phyloP scores from a whole-genome alignment of 2,113 vertebrate genomes.

The Malurus melanocephalus region DNA sequence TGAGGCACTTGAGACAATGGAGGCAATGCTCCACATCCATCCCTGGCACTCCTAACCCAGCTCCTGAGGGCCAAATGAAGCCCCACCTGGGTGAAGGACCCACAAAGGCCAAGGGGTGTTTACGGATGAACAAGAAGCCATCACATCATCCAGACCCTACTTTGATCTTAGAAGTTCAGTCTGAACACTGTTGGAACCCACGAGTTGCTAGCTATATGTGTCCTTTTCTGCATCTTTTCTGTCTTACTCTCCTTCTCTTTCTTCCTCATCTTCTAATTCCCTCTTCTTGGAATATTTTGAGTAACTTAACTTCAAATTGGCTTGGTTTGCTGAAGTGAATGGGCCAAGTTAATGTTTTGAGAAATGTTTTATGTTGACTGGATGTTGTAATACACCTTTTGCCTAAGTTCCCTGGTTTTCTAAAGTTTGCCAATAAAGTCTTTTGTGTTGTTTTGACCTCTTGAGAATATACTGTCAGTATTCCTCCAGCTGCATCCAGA shows the following conservation, averaged over 20 bases:
- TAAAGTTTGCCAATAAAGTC: too few relatives aligned
- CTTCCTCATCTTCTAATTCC: not conserved
- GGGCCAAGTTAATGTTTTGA: too few relatives aligned
- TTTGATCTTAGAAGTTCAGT: not conserved
- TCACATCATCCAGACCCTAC: not conserved
- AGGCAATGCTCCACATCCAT: not conserved
- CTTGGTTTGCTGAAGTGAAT: too few relatives aligned
- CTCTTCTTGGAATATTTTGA: not conserved
- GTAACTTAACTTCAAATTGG: too few relatives aligned
- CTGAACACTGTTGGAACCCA: not conserved
- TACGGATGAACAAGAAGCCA: not conserved
- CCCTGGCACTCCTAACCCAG: not conserved
- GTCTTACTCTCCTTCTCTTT: not conserved
- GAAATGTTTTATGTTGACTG: too few relatives aligned
- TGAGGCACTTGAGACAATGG: not conserved
- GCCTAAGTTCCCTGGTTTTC: too few relatives aligned
- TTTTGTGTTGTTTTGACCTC: too few relatives aligned
- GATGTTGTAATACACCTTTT: too few relatives aligned
- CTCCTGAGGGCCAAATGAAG: not conserved
- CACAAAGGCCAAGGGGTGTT: not conserved
- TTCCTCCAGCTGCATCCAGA: not conserved
- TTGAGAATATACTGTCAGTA: too few relatives aligned
- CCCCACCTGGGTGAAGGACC: too few relatives aligned
- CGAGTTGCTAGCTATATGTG: not conserved
- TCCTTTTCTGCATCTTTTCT: not conserved